Conservation (phyloP, 2,113 vertebrate species). For the Cygnus buccinator region DNA sequence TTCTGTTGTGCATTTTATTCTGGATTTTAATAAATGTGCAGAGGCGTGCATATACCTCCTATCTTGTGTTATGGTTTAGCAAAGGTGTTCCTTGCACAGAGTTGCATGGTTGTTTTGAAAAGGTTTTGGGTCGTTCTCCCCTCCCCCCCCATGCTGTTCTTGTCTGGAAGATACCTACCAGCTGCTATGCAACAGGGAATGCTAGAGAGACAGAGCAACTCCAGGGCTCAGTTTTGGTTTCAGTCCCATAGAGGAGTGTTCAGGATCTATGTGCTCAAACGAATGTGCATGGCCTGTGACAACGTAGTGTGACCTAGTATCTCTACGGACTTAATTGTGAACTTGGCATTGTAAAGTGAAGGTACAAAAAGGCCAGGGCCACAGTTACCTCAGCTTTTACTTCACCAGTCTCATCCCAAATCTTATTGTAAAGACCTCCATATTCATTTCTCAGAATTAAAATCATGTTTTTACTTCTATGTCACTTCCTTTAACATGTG, state of each 20-base stretch:
- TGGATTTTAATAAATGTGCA: not conserved
- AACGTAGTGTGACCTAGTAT: too few relatives aligned
- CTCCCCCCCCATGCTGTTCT: not conserved
- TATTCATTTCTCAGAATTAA: not conserved
- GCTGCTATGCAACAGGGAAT: not conserved
- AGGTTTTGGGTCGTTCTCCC: not conserved
- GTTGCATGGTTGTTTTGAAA: not conserved
- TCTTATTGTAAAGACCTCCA: not conserved
- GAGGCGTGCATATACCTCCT: not conserved
- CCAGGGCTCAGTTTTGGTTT: not conserved
- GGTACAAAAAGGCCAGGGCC: not conserved
- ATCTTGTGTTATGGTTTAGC: not conserved
- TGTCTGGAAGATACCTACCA: not conserved
- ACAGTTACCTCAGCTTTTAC: not conserved
- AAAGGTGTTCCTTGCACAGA: not conserved
- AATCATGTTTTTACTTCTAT: not conserved
- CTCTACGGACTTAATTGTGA: not conserved
- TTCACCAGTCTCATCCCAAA: not conserved
- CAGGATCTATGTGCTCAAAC: not conserved
- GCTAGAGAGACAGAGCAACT: not conserved
- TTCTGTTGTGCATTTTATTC: constrained; percentile 31
- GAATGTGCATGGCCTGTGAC: rapidly evolving
- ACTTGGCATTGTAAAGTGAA: rapidly evolving
- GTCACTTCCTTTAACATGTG: not conserved
- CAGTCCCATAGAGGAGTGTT: not conserved